phyloP scores from a whole-genome alignment of 1,140 invertebrate genomes.

The Conopomorpha cramerella region DNA sequence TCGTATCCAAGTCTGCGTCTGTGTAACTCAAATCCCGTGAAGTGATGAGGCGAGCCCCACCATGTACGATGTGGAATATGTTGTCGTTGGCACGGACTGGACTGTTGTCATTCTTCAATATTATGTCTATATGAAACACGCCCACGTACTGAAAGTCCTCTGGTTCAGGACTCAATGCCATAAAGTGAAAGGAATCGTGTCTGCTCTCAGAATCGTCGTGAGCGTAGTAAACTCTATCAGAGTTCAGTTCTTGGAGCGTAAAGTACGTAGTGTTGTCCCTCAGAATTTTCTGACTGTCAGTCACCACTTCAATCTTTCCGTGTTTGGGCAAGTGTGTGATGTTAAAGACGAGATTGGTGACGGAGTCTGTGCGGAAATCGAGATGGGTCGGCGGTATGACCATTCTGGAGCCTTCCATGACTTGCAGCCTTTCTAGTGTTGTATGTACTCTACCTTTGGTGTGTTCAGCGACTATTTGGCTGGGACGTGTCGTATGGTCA shows the following conservation, averaged over 20 bases:
- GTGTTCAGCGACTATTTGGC: constrained; percentile 39
- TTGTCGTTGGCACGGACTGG: constrained; percentile 74
- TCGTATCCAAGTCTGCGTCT: constrained; percentile 85
- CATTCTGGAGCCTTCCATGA: constrained; percentile 78
- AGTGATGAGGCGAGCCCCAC: constrained; percentile 77
- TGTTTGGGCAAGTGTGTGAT: constrained; percentile 74
- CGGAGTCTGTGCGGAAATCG: constrained; percentile 72
- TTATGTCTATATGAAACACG: constrained; percentile 76
- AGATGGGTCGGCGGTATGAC: constrained; percentile 67
- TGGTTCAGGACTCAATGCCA: constrained; percentile 71
- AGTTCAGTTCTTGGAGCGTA: constrained; percentile 70
- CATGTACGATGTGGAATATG: constrained; percentile 83
- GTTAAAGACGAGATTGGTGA: constrained; percentile 78
- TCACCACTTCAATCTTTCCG: constrained; percentile 64
- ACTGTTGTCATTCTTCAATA: constrained; percentile 88
- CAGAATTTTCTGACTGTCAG: constrained; percentile 40
- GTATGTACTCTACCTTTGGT: constrained; percentile 58
- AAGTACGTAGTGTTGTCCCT: constrained; percentile 71
- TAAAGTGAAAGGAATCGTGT: constrained; percentile 78
- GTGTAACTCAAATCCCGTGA: constrained; percentile 76
- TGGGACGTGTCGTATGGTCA: constrained; percentile 59
- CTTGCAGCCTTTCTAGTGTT: constrained; percentile 69
- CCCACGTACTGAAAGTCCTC: constrained; percentile 85
- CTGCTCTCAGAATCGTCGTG: constrained; percentile 86
- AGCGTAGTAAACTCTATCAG: constrained; percentile 76